Conservation (phyloP, 2,888 invertebrate species). For the Melanotus villosus region DNA sequence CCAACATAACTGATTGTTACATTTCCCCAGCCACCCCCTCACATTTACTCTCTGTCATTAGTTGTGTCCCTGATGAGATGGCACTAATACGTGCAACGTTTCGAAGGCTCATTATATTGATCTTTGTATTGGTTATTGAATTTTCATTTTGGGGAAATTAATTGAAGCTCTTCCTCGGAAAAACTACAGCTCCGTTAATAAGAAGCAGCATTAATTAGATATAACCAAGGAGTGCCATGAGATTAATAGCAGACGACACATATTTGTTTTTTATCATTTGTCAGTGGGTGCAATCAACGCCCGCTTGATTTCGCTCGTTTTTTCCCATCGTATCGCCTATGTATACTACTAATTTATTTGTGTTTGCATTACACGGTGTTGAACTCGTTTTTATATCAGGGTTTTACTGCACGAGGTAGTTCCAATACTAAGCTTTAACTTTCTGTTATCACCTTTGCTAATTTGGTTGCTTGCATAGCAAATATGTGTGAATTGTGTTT, state of each 20-base stretch:
- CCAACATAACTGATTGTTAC: conserved; percentile 42
- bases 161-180: neutral
- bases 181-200: conserved; percentile 23
- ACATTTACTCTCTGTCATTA: conserved; percentile 48
- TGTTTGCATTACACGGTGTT: conserved; percentile 10
- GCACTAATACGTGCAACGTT: conserved; percentile 47
- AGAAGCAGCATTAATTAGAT: conserved; percentile 29
- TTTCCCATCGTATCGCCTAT: conserved; percentile 10
- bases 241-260: conserved; percentile 55
- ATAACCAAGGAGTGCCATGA: conserved; percentile 46
- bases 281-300: conserved; percentile 44
- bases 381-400: conserved; percentile 6
- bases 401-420: neutral
- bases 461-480: too few species aligned
- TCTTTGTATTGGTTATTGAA: conserved; percentile 4
- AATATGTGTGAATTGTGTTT: too few species aligned
- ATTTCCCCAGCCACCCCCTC: conserved; percentile 38
- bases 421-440: too few species aligned
- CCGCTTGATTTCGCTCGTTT: conserved; percentile 42
- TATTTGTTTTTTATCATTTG: conserved; percentile 56
- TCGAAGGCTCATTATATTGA: conserved; percentile 17
- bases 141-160: too few species aligned
- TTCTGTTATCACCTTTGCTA: too few species aligned
- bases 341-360: conserved; percentile 22
- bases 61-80: conserved; percentile 42